Evolutionary conservation across 2,797 vertebrate genomes (phyloP).

Genomic region (Limosa lapponica): DNA sequence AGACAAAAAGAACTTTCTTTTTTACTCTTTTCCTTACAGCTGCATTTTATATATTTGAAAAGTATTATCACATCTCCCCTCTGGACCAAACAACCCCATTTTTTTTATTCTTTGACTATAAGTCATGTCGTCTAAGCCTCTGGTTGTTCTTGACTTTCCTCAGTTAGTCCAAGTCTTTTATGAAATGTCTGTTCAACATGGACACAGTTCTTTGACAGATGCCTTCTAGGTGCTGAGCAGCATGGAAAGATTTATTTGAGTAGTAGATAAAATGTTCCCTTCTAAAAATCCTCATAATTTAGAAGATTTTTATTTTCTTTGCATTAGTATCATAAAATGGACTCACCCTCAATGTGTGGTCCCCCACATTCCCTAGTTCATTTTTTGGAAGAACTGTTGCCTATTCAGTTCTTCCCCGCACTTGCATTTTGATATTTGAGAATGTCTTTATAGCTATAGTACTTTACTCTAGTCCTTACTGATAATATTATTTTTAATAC

Average conservation of each 20-base stretch:
- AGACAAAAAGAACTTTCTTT: background rate
- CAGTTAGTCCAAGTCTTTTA: background rate
- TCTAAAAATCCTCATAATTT: background rate
- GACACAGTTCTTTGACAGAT: background rate
- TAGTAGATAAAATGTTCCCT: background rate
- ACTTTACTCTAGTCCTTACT: background rate
- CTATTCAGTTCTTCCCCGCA: background rate
- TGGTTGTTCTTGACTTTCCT: background rate
- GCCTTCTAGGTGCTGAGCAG: background rate
- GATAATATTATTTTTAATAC: background rate
- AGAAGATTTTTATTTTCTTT: background rate
- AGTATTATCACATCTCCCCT: background rate
- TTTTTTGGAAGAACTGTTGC: background rate
- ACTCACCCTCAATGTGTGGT: background rate
- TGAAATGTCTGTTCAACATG: background rate
- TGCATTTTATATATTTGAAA: background rate
- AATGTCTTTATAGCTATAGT: background rate
- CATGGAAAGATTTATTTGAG: background rate
- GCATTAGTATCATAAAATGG: background rate
- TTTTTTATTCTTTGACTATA: background rate
- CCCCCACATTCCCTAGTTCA: background rate
- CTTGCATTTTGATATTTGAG: background rate
- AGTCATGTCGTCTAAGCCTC: background rate
- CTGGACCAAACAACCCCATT: background rate
- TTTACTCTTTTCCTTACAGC: background rate